Evolutionary conservation across 2,888 invertebrate species (phyloP).

Genomic region (Ditula angustiorana): DNA sequence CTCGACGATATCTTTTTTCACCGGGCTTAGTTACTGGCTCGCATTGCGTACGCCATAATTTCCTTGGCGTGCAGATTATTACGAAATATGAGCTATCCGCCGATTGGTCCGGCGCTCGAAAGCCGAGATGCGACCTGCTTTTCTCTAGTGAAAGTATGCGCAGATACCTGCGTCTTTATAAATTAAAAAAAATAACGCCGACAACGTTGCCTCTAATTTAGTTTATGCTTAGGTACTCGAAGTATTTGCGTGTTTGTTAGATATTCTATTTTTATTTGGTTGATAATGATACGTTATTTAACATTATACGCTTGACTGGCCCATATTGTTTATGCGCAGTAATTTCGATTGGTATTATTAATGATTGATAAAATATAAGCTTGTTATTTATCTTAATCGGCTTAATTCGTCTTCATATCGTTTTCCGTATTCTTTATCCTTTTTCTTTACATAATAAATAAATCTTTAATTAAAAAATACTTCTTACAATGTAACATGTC

Average conservation of each 20-base stretch:
- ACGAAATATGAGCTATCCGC: conserved; percentile 59
- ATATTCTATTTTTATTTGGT: not conserved
- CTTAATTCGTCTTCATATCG: not conserved
- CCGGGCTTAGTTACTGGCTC: not conserved
- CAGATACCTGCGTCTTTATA: conserved; percentile 14
- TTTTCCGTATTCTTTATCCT: too few species aligned
- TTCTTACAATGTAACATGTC: too few species aligned
- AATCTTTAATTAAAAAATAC: too few species aligned
- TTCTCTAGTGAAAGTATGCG: conserved; percentile 71
- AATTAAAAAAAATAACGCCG: conserved; percentile 25
- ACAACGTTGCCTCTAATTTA: conserved; percentile 11
- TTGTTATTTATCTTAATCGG: not conserved
- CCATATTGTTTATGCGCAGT: not conserved
- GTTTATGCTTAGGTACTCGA: not conserved
- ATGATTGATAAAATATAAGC: not conserved
- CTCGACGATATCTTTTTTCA: not conserved
- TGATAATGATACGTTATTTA: not conserved
- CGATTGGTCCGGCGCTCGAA: conserved; percentile 62
- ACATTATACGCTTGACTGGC: not conserved
- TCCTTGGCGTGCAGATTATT: conserved; percentile 45
- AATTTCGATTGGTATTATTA: not conserved
- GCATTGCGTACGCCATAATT: conserved; percentile 33
- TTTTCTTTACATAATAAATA: too few species aligned
- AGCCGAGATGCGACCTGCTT: conserved; percentile 70
- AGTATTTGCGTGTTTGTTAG: not conserved